Base-by-base conservation (phyloP, 2,888 invertebrate genomes). In the Abscondita cerata region DNA sequence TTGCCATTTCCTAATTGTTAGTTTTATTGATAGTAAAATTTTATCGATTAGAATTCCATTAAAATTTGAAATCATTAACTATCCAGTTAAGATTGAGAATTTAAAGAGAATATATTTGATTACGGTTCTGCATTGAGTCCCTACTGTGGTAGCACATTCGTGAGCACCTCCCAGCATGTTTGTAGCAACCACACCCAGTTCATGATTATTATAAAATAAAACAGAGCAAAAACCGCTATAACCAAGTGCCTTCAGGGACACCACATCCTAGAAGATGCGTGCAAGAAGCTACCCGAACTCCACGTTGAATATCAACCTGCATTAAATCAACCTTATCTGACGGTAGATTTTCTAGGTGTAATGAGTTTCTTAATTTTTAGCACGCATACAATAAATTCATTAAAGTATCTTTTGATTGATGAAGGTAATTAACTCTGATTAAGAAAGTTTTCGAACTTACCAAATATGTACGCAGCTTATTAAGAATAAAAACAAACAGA, bases 151-250 rank as follows among this genome's bases (percentile, higher is more conserved):
- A 69, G 69, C 68, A 66, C 62, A 63, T 66, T 66, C 63, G 68
- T 65, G 68, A 67, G 71, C 68, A 64, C 68, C 71, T 71, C 65
- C 68, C 69, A 68, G 69, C 69, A 63, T 68, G 67, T 65, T 65
- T 59, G 57, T 59, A 68, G 56, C 69, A 67, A 64, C 71, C 71
- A 71, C 71, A 71, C 71, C 71, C 71, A 71, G 64, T 63, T 63
- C 59, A 61, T 58, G 68, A 67, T 68, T 68, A 68, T 68, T 68
- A 68, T 65, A 68, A 67, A 67, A 67, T 67, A 68, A 65, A 67
- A 67, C 65, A 59, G 62, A 64, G 60, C 65, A 67, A 68, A 68
- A 65, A 68, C 68, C 68, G 68, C 68, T 68, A 68, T 65, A 64
- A 59, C 61, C 64, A 55, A 64, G 65, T 61, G 63, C 63, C 59